Conservation (phyloP, 2,113 vertebrate species). For the Benitochromis conjunctus region DNA sequence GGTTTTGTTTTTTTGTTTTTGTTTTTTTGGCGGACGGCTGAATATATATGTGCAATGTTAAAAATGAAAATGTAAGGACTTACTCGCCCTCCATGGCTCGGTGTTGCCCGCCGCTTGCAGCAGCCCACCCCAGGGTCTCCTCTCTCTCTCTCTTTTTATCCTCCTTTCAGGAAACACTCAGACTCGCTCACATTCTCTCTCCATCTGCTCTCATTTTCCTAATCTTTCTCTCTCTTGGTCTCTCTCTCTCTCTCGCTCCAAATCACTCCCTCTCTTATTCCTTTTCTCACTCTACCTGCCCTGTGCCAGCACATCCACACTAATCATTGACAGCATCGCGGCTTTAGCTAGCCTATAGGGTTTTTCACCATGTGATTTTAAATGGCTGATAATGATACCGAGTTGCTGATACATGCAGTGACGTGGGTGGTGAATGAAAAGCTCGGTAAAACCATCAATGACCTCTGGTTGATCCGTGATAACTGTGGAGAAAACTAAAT, state of each 20-base stretch:
- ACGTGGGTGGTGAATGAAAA: constrained; percentile 20
- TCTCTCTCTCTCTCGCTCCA: constrained; percentile 62
- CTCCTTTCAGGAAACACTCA: constrained; percentile 69
- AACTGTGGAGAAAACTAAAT: background rate
- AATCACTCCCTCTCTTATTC: constrained; percentile 53
- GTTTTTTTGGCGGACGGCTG: background rate
- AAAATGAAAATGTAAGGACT: constrained; percentile 76
- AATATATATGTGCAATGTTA: constrained; percentile 39
- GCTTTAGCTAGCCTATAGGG: constrained; percentile 10
- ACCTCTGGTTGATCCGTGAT: constrained; percentile 18
- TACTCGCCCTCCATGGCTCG: constrained; percentile 84
- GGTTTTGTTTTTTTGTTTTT: too few species aligned
- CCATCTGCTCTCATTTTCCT: constrained; percentile 72
- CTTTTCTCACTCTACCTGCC: constrained; percentile 68
- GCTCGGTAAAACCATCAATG: constrained; percentile 14
- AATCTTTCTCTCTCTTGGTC: constrained; percentile 63
- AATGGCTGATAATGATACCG: background rate
- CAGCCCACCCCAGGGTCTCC: constrained; percentile 71
- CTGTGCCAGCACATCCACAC: constrained; percentile 69
- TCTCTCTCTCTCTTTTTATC: constrained; percentile 61
- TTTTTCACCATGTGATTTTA: constrained; percentile 15
- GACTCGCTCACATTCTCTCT: constrained; percentile 65
- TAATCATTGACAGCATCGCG: constrained; percentile 58
- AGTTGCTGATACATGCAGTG: constrained; percentile 3
- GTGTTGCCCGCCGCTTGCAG: constrained; percentile 77